Evolutionary conservation across 2,797 vertebrate genomes (phyloP).

Genomic region (Artibeus lituratus): DNA sequence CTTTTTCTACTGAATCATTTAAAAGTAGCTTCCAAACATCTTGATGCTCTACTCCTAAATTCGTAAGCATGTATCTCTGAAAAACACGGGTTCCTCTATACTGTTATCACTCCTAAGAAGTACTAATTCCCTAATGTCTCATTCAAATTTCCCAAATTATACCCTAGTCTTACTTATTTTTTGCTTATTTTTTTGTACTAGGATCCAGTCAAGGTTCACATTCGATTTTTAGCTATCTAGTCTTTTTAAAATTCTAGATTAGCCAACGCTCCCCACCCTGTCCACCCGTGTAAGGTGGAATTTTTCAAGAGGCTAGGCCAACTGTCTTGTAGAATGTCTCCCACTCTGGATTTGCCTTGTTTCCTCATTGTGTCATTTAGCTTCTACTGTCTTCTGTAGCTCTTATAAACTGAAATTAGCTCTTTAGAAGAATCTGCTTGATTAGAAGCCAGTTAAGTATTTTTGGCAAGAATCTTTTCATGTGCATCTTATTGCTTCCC

Average conservation of each 20-base stretch:
- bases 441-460: not conserved
- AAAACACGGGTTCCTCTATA: not conserved
- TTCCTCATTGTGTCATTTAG: not conserved
- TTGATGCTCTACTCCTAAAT: not conserved
- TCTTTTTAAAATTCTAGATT: not conserved
- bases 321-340: no score
- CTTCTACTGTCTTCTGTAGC: not conserved
- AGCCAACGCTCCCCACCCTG: not conserved
- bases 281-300: not conserved
- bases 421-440: not conserved
- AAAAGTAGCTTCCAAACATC: not conserved
- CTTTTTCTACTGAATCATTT: not conserved
- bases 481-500: not conserved
- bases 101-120: not conserved
- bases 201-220: not conserved
- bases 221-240: not conserved
- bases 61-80: not conserved
- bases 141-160: not conserved
- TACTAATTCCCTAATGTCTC: not conserved
- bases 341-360: not conserved
- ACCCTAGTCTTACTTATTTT: not conserved
- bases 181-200: not conserved
- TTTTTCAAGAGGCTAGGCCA: not conserved
- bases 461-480: not conserved
- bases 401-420: not conserved